Base-by-base conservation (phyloP, 2,888 invertebrate genomes). In the Baronia brevicornis region DNA sequence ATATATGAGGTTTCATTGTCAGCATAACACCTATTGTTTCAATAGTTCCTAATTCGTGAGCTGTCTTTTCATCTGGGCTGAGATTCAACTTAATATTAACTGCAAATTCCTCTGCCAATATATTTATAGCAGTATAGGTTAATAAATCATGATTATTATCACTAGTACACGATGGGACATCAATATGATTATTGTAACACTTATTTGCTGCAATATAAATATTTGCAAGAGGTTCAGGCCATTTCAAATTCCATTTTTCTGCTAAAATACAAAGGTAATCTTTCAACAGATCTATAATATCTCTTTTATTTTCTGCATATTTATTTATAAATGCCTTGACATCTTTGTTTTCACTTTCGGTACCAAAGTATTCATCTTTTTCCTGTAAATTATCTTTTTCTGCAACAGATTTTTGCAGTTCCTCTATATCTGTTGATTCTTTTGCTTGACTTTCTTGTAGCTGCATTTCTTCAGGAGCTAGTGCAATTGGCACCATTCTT, bases 341-440 rank as follows among this genome's bases (percentile, higher is more conserved):
- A 63, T 92, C 91, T 26, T 69, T 70, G 41, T 73, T 80, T 79
- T 93, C 93, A 28, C 63, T 59, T 18, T 89, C 87, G 1, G 89
- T 85, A 1, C 87, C 88, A 73, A 92, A 93, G 69, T 92, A 92
- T 33, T 77, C 60, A 42, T 75, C 68, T 17, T 36, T 48, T 19
- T 44, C 47, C 19, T 58, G 61, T 23, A 34, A 29, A 36, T 54
- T 56, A 19, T 64, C 73, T 46, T 84, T 85, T 32, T 85, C 85
- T 24, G 87, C 79, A 67, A 88, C 89, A 42, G 89, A 54, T 51
- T 88, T 87, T 33, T 87, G 88, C 30, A 90, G 58, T 45, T 90
- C 88, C 74, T 87, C 82, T 6, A 87, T 86, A 42, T 89, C 88
- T 60, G 88, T 86, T 0, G 89, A 89, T 36, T 89, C 89, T 43